Conservation (phyloP, 2,888 invertebrate genomes). For the Ennomos fuscantarius region DNA sequence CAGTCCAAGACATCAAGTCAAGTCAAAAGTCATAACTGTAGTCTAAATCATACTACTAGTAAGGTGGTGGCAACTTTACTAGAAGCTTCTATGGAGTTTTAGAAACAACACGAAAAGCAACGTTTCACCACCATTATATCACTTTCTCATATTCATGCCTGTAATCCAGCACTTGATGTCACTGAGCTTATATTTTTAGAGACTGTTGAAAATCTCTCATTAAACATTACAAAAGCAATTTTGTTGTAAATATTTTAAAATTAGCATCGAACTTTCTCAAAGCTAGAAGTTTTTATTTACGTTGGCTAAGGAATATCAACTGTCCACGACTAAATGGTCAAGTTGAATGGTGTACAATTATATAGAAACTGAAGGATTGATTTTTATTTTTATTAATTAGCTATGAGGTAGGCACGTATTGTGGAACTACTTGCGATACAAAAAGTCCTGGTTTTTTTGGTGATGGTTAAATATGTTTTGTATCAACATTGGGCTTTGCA, state of each 20-base stretch:
- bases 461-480: not conserved
- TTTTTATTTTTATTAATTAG: slow-evolving; percentile 21
- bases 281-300: slow-evolving; percentile 2
- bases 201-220: too few relatives aligned
- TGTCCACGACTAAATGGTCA: slow-evolving; percentile 18
- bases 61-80: too few relatives aligned
- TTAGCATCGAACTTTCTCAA: slow-evolving; percentile 12
- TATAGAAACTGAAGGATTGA: slow-evolving; percentile 24
- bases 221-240: slow-evolving; percentile 5
- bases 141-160: too few relatives aligned
- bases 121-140: too few relatives aligned
- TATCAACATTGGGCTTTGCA: not conserved
- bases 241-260: not conserved
- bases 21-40: too few relatives aligned
- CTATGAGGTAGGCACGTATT: not conserved
- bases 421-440: slow-evolving; percentile 1
- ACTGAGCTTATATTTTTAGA: too few relatives aligned
- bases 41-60: too few relatives aligned
- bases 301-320: slow-evolving; percentile 1
- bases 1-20: too few relatives aligned
- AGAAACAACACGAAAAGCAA: too few relatives aligned
- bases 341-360: slow-evolving; percentile 35
- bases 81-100: too few relatives aligned
- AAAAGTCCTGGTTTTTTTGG: not conserved
- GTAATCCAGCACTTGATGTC: too few relatives aligned